Evolutionary conservation across 2,888 invertebrate genomes (phyloP).

Genomic region (Ligdia adustata): DNA sequence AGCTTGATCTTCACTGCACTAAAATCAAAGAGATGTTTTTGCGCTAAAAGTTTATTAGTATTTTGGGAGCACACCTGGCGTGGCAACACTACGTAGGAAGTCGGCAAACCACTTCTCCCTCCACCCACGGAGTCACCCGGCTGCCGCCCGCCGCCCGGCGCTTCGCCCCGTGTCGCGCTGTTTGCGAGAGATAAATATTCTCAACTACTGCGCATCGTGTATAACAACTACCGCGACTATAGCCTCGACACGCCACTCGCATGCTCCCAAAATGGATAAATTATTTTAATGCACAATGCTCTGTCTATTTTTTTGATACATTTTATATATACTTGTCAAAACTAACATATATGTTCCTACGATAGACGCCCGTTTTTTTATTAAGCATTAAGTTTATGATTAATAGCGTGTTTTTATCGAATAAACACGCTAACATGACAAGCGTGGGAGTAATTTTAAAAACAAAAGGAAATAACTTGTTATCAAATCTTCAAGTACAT

Average conservation of each 20-base stretch:
- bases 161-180: constrained; percentile 21
- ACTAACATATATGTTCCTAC: no score
- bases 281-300: constrained; percentile 5
- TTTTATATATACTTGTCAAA: no score
- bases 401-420: no score
- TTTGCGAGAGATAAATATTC: constrained; percentile 27
- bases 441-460: no score
- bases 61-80: constrained; percentile 18
- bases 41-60: neutral
- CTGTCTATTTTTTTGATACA: neutral
- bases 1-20: neutral
- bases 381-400: no score
- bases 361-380: no score
- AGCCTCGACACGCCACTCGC: constrained; percentile 1
- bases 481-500: neutral
- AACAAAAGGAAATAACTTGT: no score
- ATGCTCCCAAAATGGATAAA: constrained; percentile 8
- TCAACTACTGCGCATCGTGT: constrained; percentile 3
- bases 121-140: constrained; percentile 27
- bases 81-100: constrained; percentile 47
- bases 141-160: constrained; percentile 18
- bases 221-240: neutral
- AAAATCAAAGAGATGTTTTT: neutral
- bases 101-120: constrained; percentile 52
- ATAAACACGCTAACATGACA: no score